Evolutionary conservation across 1,140 invertebrate species (phyloP), one percentile per base, ranked within the genome.

Genomic region (Lepidurus arcticus): DNA sequence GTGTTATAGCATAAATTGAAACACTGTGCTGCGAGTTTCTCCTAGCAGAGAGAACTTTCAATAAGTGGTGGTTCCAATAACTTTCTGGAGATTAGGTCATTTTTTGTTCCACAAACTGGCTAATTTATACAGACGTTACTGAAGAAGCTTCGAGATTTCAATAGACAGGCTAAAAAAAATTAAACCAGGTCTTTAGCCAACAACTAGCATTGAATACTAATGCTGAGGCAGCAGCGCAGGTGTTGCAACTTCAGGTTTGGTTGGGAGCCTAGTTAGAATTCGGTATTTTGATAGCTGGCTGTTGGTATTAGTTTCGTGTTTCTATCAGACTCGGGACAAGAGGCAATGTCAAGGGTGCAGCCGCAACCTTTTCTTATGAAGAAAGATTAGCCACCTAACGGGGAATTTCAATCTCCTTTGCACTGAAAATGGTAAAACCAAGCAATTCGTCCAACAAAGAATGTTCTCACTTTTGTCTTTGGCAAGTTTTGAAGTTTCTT

Each of bases 301-400:
- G 53, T 65, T 65, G 21, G 47, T 65, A 13, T 65, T 65, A 16
- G n/a, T 8, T 65, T 65, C 53, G 21, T 65, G 13, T 16, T 65
- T 65, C 7, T 65, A 65, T 65, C 9, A 21, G 16, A 65, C 53
- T 65, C 53, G 53, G 21, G 16, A 21, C n/a, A n/a, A 13, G 21
- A 65, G 21, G n/a, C 53, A 65, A 65, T 65, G 53, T 65, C 53
- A 65, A 65, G 53, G 53, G 21, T 65, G 53, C 34, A 65, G 21
- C 53, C 21, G 16, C 1, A 65, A 21, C 53, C 53, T 65, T 11
- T 65, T 65, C 53, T 13, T 16, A 21, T 13, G 21, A 21, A 65
- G 1, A 8, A 65, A 65, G 53, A 65, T 65, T 65, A 65, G 53
- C 3, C 16, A 65, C 16, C 53, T 65, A 65, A 65, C 53, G 53